These are phyloP conservation scores for Lasius fuliginosus DNA, from an alignment of 2,888 invertebrate species.

Conservation along the genomic window DNA sequence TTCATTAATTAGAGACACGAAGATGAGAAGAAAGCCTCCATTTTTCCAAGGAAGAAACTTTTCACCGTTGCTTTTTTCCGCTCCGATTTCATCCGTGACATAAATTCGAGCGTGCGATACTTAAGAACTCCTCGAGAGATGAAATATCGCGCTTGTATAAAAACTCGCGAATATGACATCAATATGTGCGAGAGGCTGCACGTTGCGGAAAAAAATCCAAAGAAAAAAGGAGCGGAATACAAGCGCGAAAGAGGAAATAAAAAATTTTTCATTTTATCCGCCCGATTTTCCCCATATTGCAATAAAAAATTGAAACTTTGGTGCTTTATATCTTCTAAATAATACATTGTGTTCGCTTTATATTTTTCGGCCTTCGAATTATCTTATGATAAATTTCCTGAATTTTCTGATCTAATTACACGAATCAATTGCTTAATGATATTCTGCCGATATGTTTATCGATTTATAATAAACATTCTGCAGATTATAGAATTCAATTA, in stretches of 20 bases:
- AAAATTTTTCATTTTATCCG: not conserved
- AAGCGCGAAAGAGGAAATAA: conserved; percentile 37
- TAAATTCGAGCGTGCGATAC: conserved; percentile 59
- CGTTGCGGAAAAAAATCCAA: not conserved
- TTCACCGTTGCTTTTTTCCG: conserved; percentile 38
- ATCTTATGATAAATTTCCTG: not conserved
- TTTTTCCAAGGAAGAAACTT: conserved; percentile 36
- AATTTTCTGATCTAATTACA: not conserved
- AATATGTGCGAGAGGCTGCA: conserved; percentile 51
- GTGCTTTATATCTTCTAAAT: not conserved
- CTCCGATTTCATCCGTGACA: conserved; percentile 42
- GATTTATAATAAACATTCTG: not conserved
- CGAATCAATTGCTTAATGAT: not conserved
- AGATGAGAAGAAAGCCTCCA: not conserved
- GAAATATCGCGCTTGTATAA: conserved; percentile 69
- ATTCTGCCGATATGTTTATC: not conserved
- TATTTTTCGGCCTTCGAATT: not conserved
- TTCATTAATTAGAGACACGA: conserved; percentile 46
- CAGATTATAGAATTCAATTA: not conserved
- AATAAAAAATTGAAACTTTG: not conserved
- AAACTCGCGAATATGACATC: conserved; percentile 42
- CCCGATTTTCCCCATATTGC: not conserved
- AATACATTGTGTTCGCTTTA: not conserved
- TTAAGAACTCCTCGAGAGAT: conserved; percentile 74
- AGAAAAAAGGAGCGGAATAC: not conserved